phyloP scores from a whole-genome alignment of 2,888 invertebrate genomes.

The Mactromeris polynyma region DNA sequence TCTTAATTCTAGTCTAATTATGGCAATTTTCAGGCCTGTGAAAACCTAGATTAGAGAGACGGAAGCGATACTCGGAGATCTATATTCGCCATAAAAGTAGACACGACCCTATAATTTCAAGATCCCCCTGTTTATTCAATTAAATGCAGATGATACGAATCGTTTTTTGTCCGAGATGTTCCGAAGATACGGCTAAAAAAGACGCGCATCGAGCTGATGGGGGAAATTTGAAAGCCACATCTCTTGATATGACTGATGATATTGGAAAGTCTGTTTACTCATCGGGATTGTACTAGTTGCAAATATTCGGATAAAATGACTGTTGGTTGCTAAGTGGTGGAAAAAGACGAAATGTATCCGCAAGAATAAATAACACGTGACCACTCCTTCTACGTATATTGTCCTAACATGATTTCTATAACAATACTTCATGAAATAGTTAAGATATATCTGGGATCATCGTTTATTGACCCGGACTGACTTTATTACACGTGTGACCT shows the following conservation, averaged over 20 bases:
- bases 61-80: slow-evolving; percentile 3
- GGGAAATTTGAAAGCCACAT: background rate
- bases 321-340: background rate
- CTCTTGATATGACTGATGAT: background rate
- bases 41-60: slow-evolving; percentile 13
- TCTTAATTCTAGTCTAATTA: background rate
- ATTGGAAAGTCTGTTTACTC: background rate
- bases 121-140: slow-evolving; percentile 39
- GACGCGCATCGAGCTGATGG: background rate
- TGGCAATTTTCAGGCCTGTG: slow-evolving; percentile 8
- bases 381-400: too few relatives aligned
- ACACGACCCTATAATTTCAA: slow-evolving; percentile 31
- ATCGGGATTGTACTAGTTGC: background rate
- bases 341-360: background rate
- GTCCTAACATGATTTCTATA: too few relatives aligned
- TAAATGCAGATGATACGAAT: slow-evolving; percentile 13
- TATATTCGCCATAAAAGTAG: slow-evolving; percentile 7
- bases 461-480: too few relatives aligned
- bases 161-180: background rate
- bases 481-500: too few relatives aligned
- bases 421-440: too few relatives aligned
- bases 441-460: too few relatives aligned
- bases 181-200: background rate
- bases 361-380: too few relatives aligned
- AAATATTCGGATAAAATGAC: too few relatives aligned